Base-by-base conservation (phyloP, 2,888 invertebrate species). In the Eucriotettix oculatus region DNA sequence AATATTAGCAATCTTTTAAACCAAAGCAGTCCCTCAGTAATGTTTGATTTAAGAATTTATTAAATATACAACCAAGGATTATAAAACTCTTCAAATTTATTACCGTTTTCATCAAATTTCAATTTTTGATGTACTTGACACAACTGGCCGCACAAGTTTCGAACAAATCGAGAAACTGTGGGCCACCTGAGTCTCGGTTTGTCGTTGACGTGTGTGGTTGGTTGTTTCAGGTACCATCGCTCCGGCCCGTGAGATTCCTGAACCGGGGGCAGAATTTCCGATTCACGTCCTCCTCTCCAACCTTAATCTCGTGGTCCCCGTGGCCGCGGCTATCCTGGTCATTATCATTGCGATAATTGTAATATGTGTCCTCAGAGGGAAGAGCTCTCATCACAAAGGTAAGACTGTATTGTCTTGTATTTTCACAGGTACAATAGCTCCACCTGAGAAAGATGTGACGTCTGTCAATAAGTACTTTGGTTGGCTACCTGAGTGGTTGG, bases 281-380 rank as follows among this genome's bases (percentile, higher is more conserved):
- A 80, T 90, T 78, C 87, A 87, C 81, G 85, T 89, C 72, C 84
- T 92, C 75, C 84, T 91, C 76, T 85, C 89, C 70, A 90, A 93
- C 78, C 83, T 93, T 73, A 91, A 92, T 80, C 85, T 95, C 72
- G 89, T 95, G 77, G 90, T 95, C 71, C 94, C 94, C 61, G 89
- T 94, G 69, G 88, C 90, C 73, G 91, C 92, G 67, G 91, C 92
- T 69, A 81, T 90, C 69, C 82, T 94, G 71, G 92, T 95, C 77
- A 89, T 93, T 76, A 87, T 94, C 74, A 88, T 93, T 76, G 93
- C 93, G 70, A 85, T 93, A 73, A 85, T 90, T 74, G 91, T 95
- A 74, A 90, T 93, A 73, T 92, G 91, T 83, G 89, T 91, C 70
- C 85, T 92, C 69, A 84, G 86, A 71, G 88, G 91, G 72, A 86